Base-by-base conservation (phyloP, 1,140 invertebrate genomes). In the Plectus sambesii region DNA sequence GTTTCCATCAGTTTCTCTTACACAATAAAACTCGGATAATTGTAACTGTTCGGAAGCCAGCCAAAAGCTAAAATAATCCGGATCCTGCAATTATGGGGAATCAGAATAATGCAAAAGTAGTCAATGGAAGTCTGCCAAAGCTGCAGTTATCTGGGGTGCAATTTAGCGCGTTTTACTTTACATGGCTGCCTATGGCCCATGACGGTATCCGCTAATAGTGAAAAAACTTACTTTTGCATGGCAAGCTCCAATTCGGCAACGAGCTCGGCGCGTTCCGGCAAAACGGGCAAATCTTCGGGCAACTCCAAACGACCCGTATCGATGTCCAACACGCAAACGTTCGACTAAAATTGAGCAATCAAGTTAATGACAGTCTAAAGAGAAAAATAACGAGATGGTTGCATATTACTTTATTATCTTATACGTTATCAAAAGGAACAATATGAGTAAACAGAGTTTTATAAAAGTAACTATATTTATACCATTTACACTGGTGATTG, bases 241-340 rank as follows among this genome's bases (percentile, higher is more conserved):
- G 56, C 71, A 54, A 39, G 51, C 53, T 30, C 57, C 41, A 61
- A 57, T 41, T 56, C 45, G 23, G 47, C 49, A 25, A 53, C 53
- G 76, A 97, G 82, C 56, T 89, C 83, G 48, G 80, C 76, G 58
- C 81, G 80, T 65, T 92, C 82, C 0, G 93, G 93, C 72, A 97
- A 92, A 40, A 80, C 75, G 0, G 88, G 88, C 55, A 96, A 71
- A 71, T 97, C 92, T 74, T 98, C 93, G 0, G 92, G 90, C 58
- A 89, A 75, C 70, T 93, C 86, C 56, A 94, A 82, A 55, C 78
- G 80, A 57, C 82, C 83, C 55, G 83, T 84, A 71, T 97, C 92
- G 53, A 98, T 84, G 73, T 98, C 89, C 33, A 98, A 85, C 69
- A 88, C 83, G 73, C 92, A 97, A 23, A 97, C 72, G 51, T 87